A percentile compares a stretch with the other conserved stretches of the same genome.
phyloP scores from a whole-genome alignment of 2,797 vertebrate genomes.

The Ptychadena robeensis region DNA sequence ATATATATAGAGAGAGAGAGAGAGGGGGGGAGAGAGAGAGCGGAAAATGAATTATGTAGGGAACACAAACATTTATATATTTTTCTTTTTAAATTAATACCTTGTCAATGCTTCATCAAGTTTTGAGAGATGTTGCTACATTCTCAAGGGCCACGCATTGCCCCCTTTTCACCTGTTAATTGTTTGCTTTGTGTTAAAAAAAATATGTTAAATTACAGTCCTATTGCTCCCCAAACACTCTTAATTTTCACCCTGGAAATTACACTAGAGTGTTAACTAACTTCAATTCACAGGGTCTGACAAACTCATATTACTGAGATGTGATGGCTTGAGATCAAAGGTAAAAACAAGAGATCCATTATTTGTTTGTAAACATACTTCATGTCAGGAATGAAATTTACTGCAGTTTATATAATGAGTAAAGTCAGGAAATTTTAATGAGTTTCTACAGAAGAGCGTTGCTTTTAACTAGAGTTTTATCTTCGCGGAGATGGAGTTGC shows the following conservation, averaged over 20 bases:
- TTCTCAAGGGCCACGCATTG: slow-evolving; percentile 81
- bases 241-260: slow-evolving; percentile 90
- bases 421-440: slow-evolving; percentile 76
- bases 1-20: no score
- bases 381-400: slow-evolving; percentile 67
- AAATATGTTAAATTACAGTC: slow-evolving; percentile 71
- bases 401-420: slow-evolving; percentile 77
- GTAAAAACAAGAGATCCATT: slow-evolving; percentile 79
- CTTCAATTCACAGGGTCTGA: slow-evolving; percentile 84
- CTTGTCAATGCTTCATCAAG: slow-evolving; percentile 87
- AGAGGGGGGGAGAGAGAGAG: no score
- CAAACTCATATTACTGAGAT: slow-evolving; percentile 78
- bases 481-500: slow-evolving; percentile 29
- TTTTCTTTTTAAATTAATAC: slow-evolving; percentile 90
- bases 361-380: slow-evolving; percentile 79
- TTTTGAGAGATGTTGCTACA: slow-evolving; percentile 80
- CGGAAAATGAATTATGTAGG: no score
- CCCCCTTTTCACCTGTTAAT: slow-evolving; percentile 85
- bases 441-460: slow-evolving; percentile 75
- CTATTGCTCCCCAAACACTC: slow-evolving; percentile 80
- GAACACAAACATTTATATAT: no score
- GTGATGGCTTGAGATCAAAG: slow-evolving; percentile 82
- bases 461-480: slow-evolving; percentile 31
- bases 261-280: slow-evolving; percentile 90
- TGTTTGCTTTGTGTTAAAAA: slow-evolving; percentile 83